Percentiles rank a stretch among this genome's conserved stretches.
Evolutionary conservation across 2,888 invertebrate genomes (phyloP).

Genomic region (Nymphalis urticae): DNA sequence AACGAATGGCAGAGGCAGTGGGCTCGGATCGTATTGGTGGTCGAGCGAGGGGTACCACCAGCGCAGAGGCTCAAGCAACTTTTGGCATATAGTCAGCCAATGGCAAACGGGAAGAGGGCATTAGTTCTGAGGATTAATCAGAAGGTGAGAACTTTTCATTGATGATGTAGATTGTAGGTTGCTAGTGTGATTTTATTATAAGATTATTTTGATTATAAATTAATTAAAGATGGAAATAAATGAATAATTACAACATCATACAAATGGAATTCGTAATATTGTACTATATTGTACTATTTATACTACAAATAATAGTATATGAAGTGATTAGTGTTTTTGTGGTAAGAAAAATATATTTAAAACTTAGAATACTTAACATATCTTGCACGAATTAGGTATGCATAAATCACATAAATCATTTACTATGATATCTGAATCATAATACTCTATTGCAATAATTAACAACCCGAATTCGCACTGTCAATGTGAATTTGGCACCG

Average conservation of each 20-base stretch:
- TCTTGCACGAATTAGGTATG: no score
- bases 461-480: neutral
- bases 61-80: constrained; percentile 92
- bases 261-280: no score
- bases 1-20: constrained; percentile 99
- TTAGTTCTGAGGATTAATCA: constrained; percentile 94
- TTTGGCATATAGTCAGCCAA: constrained; percentile 95
- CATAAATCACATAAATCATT: neutral
- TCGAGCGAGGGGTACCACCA: constrained; percentile 97
- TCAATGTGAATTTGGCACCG: constrained; percentile 7
- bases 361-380: no score
- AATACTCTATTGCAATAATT: neutral
- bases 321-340: no score
- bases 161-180: no score
- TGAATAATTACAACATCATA: no score
- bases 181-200: no score
- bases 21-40: constrained; percentile 98
- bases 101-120: constrained; percentile 93
- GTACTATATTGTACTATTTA: no score
- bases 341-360: no score
- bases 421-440: neutral
- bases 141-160: constrained; percentile 78
- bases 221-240: no score
- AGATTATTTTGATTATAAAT: no score
- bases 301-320: no score